Evolutionary conservation across 2,888 invertebrate species (phyloP), one percentile per base, ranked within the genome.

Genomic region (Melikaiella ostensackeni): DNA sequence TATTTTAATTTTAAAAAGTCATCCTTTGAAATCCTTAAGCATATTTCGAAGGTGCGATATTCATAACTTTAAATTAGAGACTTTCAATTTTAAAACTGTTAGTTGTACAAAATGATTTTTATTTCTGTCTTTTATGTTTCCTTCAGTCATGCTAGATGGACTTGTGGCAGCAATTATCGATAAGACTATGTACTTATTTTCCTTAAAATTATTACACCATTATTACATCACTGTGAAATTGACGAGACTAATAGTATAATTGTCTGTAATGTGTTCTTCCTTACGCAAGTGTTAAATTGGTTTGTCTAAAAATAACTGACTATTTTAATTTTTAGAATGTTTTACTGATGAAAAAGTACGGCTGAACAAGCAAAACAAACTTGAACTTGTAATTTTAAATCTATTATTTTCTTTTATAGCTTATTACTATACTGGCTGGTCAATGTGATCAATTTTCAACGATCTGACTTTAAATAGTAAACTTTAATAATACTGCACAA

Each of bases 211-310:
- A 13, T 66, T 42, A 24, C 66, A 66, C 24, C 24, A 66, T 66
- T 27, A 46, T 24, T 66, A 13, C 42, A 46, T 42, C 24, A 66
- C 42, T 46, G 7, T 66, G 13, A 21, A 66, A 66, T 42, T 38
- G 66, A 42, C 42, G 66, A 66, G 24, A 27, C 27, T 46, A 66
- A 66, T 42, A 42, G 38, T 16, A 66, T 66, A 66, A 66, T 66
- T 66, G 66, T 46, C 38, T 24, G 46, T 66, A 66, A 66, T 27
- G 66, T 27, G 42, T 27, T 66, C 66, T 42, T 27, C 66, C 46
- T 66, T 38, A 66, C 46, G 42, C 42, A 66, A 66, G 8, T 46
- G 6, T 3, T 42, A 27, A 66, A 66, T 64, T 38, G 38, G 64
- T 66, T 66, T 66, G 7, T 66, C 42, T 42, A 42, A 66, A 46